These are phyloP conservation scores for Eupleurogrammus muticus DNA, from an alignment of 2,797 vertebrate genomes.

Conservation along the genomic window DNA sequence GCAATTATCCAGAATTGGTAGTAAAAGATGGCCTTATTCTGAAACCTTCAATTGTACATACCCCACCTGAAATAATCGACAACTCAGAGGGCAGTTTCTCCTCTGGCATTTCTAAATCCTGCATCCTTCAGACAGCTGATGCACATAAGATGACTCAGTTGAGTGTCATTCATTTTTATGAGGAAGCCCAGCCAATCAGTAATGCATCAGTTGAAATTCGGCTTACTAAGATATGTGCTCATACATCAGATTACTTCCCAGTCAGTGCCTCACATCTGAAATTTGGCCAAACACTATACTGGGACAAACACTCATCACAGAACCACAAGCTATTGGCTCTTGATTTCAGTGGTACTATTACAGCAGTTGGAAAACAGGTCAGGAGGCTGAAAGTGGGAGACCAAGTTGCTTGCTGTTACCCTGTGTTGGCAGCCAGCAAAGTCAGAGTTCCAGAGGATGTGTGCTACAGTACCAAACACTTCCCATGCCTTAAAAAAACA, in stretches of 20 bases:
- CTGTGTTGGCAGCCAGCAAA: constrained; percentile 79
- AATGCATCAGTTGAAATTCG: constrained; percentile 77
- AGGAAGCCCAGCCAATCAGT: constrained; percentile 35
- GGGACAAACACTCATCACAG: constrained; percentile 80
- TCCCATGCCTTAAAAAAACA: constrained; percentile 79
- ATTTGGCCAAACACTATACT: constrained; percentile 85
- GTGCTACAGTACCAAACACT: constrained; percentile 84
- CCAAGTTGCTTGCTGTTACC: constrained; percentile 84
- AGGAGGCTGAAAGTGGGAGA: constrained; percentile 86
- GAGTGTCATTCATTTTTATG: constrained; percentile 68
- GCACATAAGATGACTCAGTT: constrained; percentile 71
- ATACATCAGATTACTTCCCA: constrained; percentile 88
- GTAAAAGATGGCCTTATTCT: constrained; percentile 81
- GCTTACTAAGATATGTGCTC: constrained; percentile 81
- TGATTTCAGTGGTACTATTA: constrained; percentile 85
- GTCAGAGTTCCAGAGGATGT: constrained; percentile 79
- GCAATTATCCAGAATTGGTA: constrained; percentile 84
- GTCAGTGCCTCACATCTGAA: constrained; percentile 79
- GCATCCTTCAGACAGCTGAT: constrained; percentile 83
- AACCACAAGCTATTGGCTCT: constrained; percentile 83
- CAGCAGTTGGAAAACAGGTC: constrained; percentile 78
- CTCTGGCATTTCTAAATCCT: constrained; percentile 54
- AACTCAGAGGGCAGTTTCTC: constrained; percentile 23
- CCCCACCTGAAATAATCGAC: constrained; percentile 50
- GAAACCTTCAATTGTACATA: constrained; percentile 77